Base-by-base conservation (phyloP, 2,113 vertebrate species). In the Irena cyanogastra region DNA sequence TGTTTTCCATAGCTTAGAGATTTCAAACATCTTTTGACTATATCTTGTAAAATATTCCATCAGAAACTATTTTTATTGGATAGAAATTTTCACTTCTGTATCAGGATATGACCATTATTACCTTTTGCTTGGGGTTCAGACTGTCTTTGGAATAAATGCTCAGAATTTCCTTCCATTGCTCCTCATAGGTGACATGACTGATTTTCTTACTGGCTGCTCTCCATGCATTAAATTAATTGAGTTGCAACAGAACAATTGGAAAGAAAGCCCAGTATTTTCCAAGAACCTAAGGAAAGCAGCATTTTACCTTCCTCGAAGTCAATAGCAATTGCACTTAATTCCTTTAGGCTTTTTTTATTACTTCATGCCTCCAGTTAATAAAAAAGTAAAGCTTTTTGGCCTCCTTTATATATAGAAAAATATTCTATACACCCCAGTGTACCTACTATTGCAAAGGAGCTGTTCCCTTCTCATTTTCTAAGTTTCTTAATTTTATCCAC, bases 401-500 rank as follows among this genome's bases (percentile, higher is more conserved):
- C 28, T 85, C 33, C 13, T 44, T 86, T 45, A 74, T 26, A 22
- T n/a, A n/a, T n/a, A 86, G 69, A 17, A 80, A 80, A 89, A 66
- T 47, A 26, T 60, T 63, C 54, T 37, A 35, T 86, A 75, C n/a
- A 57, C 27, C 31, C 5, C 23, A 70, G 12, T 20, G 2, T 85
- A 61, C 21, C 44, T 94, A 79, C 70, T 24, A 83, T 50, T 89
- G 59, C 33, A 77, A 71, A 96, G 42, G 17, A 92, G 8, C 63
- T 77, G 28, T 70, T 94, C 89, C 59, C 5, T 54, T 87, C 64
- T 90, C 19, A 15, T 91, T 94, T 84, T 77, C 28, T 87, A 68
- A 83, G 33, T 88, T 93, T 39, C 27, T 78, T 97, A 83, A 96
- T 97, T 97, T 97, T 53, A 95, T 86, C 65, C 96, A 92, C 79